Conservation (phyloP, 2,113 vertebrate species). For the Speoplatyrhinus poulsoni region DNA sequence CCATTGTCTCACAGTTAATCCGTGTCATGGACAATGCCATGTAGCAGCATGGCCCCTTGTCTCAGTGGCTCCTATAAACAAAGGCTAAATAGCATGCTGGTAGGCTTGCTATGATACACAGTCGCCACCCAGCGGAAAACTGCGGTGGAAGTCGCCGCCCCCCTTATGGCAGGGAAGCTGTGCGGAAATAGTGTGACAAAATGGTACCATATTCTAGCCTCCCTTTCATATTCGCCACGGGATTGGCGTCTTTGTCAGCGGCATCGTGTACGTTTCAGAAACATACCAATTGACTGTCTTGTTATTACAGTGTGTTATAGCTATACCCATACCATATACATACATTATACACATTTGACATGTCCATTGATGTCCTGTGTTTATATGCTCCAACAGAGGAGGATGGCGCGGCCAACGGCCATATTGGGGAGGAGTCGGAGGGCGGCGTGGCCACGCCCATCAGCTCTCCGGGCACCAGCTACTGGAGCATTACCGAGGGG, state of each 20-base stretch:
- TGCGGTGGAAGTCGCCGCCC: slow-evolving; percentile 9
- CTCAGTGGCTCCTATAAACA: slow-evolving; percentile 82
- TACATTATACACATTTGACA: too few relatives aligned
- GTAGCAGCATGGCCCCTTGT: slow-evolving; percentile 77
- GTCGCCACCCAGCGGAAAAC: slow-evolving; percentile 64
- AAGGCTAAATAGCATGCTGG: slow-evolving; percentile 76
- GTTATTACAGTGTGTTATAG: neutral
- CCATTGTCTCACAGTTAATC: slow-evolving; percentile 69
- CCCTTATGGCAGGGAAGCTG: neutral
- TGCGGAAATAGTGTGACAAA: slow-evolving; percentile 20
- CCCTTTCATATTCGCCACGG: neutral
- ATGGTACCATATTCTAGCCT: neutral
- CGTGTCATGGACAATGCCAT: slow-evolving; percentile 74
- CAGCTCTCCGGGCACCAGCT: slow-evolving; percentile 76
- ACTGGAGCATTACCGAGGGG: slow-evolving; percentile 77
- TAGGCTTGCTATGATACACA: slow-evolving; percentile 36
- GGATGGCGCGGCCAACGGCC: slow-evolving; percentile 67
- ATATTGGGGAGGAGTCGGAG: slow-evolving; percentile 47
- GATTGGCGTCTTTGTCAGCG: neutral
- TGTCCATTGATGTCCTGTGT: neutral
- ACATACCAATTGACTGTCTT: neutral
- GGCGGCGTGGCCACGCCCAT: slow-evolving; percentile 33
- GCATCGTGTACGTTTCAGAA: neutral
- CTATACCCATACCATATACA: too few relatives aligned
- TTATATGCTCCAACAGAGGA: slow-evolving; percentile 49